Base-by-base conservation (phyloP, 1,140 invertebrate genomes). In the Agrilus planipennis region DNA sequence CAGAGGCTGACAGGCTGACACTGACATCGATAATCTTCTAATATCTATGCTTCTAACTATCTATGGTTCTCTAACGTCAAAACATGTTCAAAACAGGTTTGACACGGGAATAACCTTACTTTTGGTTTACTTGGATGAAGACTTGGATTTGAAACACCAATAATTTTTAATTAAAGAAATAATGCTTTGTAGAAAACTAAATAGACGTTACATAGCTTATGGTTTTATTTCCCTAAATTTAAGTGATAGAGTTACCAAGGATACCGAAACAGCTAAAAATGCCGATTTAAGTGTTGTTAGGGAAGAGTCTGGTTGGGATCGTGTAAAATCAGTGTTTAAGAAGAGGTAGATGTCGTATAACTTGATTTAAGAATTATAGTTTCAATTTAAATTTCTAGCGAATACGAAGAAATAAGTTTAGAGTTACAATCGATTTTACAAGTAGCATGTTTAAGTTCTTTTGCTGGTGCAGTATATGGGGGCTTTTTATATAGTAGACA, bases 401-500 rank as follows among this genome's bases (percentile, higher is more conserved):
- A 80, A 56, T 70, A 68, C 53, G 66, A 67, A 0, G 60, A 64
- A 21, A 53, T 72, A 12, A 75, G 72, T 34, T 61, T 68, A 9
- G 77, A 83, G 57, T 27, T 80, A 1, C 62, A 69, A 39, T 69
- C 67, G 9, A 61, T 77, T 1, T 49, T 70, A 6, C 73, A 80
- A 53, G 64, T 70, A 12, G 61, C 69, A 5, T 48, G 71, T 14
- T 44, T 63, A 34, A 75, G 75, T 32, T 44, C 63, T 3, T 64
- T 81, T 28, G 25, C 72, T 28, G 80, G 81, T 29, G 70, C 58
- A 1, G 44, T 71, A 15, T 67, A 79, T 45, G 82, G 81, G 22
- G 81, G 77, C 32, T 54, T 77, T 46, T 49, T 62, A 10, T 55
- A 65, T 47, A 74, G 75, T n/a, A 65, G 66, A 50, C 49, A 52